Evolutionary conservation across 2,888 invertebrate genomes (phyloP), one percentile per base, ranked within the genome.

Genomic region (Torymus texanus): DNA sequence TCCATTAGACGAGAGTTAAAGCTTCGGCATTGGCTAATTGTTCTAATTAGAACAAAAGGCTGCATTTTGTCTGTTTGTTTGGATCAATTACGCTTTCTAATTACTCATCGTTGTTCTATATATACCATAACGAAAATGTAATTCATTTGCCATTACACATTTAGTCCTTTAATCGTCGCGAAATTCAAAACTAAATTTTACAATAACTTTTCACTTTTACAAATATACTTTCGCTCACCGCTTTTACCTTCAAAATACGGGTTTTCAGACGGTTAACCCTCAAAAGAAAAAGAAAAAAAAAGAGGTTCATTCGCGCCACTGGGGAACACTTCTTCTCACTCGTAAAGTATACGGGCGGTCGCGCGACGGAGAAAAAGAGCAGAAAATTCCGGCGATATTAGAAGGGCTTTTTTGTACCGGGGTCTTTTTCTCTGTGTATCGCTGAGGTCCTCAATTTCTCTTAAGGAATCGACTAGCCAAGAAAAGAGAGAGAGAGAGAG

Each of bases 401-500:
- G 75, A 29, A 16, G 13, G 58, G 51, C 29, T 63, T 53, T 66
- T 66, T 14, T 29, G 59, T 61, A 56, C 56, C 65, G 29, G 13
- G 58, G 51, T 24, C 56, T 75, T 53, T 66, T 66, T 14, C 61
- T 56, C 61, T 56, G 63, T 56, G 53, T 14, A 13, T 10, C 21
- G 16, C 13, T 21, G 24, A n/a, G 41, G 29, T 59, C 53, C 63
- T 76, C 68, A 63, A 70, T 70, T 76, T 76, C 56, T 70, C 55
- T 70, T 65, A 71, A 59, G 51, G 51, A 71, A 71, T 71, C 71
- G 70, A 77, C 53, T 68, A 51, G 14, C 59, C 50, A n/a, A 53
- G 56, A 24, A 50, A 24, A 41, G 13, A 58, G 41, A 8, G 21
- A 13, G 67, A 8, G 67, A 12, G 56, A 56, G 14, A 41, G 24